Conservation (phyloP, 1,140 invertebrate genomes). For the Sinella curviseta region DNA sequence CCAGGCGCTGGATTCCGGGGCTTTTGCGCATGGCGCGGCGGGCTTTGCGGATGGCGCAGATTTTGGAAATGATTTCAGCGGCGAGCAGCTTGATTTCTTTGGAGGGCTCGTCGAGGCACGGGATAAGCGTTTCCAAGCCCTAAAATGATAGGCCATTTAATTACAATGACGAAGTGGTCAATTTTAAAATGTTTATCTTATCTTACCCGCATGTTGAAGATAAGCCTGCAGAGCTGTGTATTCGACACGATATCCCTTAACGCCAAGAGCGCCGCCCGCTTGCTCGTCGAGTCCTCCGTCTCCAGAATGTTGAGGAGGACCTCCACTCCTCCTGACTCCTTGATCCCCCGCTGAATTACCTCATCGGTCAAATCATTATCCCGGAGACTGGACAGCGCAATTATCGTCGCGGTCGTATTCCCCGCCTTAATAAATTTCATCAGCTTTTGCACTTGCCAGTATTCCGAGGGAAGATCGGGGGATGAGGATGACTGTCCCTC, state of each 20-base stretch:
- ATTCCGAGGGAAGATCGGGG: slow-evolving; percentile 57
- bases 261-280: slow-evolving; percentile 41
- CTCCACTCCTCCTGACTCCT: slow-evolving; percentile 85
- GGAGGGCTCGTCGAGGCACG: slow-evolving; percentile 67
- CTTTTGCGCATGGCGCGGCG: slow-evolving; percentile 77
- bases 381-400: slow-evolving; percentile 82
- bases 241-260: slow-evolving; percentile 37
- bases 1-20: slow-evolving; percentile 51
- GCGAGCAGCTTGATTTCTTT: slow-evolving; percentile 81
- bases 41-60: slow-evolving; percentile 80
- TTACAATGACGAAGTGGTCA: not conserved
- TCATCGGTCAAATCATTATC: slow-evolving; percentile 81
- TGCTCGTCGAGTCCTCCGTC: slow-evolving; percentile 65
- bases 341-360: slow-evolving; percentile 72
- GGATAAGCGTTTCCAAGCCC: slow-evolving; percentile 46
- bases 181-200: too few species aligned
- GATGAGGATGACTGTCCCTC: slow-evolving; percentile 53
- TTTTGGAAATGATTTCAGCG: slow-evolving; percentile 84
- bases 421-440: slow-evolving; percentile 92
- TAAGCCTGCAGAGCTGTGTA: slow-evolving; percentile 31
- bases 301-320: slow-evolving; percentile 89
- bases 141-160: slow-evolving; percentile 25
- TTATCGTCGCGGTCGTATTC: slow-evolving; percentile 90
- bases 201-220: slow-evolving; percentile 48
- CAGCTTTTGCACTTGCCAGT: slow-evolving; percentile 91